phyloP scores from a whole-genome alignment of 2,888 invertebrate species.

The Xestia c-nigrum region DNA sequence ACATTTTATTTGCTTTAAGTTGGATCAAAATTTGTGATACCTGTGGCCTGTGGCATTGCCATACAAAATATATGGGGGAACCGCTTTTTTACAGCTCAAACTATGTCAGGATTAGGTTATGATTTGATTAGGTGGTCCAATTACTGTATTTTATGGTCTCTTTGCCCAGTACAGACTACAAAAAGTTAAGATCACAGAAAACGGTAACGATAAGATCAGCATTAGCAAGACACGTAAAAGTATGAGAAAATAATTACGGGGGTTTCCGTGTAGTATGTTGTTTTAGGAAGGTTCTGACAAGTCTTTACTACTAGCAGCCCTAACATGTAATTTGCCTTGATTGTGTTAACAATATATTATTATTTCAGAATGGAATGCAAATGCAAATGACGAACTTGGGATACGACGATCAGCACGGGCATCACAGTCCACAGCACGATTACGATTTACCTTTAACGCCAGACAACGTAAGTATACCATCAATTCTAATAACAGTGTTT shows the following conservation, averaged over 20 bases:
- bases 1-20: background rate
- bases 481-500: background rate
- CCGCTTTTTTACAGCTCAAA: background rate
- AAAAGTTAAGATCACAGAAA: background rate
- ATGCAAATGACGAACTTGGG: conserved; percentile 93
- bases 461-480: conserved; percentile 92
- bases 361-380: conserved; percentile 83
- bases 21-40: background rate
- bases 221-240: background rate
- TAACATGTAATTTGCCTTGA: background rate
- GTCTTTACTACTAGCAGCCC: background rate
- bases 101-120: too few species aligned
- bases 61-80: background rate
- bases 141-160: background rate
- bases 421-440: conserved; percentile 93
- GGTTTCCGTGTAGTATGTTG: background rate
- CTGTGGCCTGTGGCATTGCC: background rate
- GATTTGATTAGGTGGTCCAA: background rate
- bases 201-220: background rate
- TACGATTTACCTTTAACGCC: conserved; percentile 96
- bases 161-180: background rate
- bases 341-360: background rate
- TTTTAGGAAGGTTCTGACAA: background rate
- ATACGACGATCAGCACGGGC: conserved; percentile 92
- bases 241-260: background rate